Base-by-base conservation (phyloP, 2,113 vertebrate species). In the Acrocephalus arundinaceus region DNA sequence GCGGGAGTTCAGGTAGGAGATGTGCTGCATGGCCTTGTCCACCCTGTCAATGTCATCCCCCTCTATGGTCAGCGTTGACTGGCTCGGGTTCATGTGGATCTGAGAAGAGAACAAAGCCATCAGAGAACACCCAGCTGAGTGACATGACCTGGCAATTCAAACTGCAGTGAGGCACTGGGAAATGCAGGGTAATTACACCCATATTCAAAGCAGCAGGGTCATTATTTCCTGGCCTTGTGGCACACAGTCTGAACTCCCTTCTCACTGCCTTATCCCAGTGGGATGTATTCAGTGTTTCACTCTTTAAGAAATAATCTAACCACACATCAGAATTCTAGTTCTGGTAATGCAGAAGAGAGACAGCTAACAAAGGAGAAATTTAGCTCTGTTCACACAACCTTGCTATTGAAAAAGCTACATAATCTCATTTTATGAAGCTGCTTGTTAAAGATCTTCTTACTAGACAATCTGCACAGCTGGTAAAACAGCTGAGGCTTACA, bases 1-100 rank as follows among this genome's bases (percentile, higher is more conserved):
- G 8, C 99, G 98, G 1, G 99, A 99, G 96, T 99, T 99, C 90
- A 99, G 95, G 90, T 99, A 99, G 81, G 99, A 98, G 25, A 99
- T 82, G 76, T 98, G 99, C 95, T 99, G 99, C 99, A 99, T 98
- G 96, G 99, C 99, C 94, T 98, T 99, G 61, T 99, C 99, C 10
- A 99, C 98, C 31, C 98, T 98, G 46, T 98, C 98, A 0, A 99
- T 91, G 52, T 99, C 99, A 4, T 99, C 98, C 7, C 99, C 99
- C 78, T 99, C 99, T 54, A 99, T 67, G 9, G 97, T 99, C 97
- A 99, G 65, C 4, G 96, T 97, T 0, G 98, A 99, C 97, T 98
- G 99, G 94, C 98, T 99, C 12, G 99, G 99, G 96, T 98, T 99
- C 85, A 99, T 98, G 67, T 98, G 98, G 95, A 99, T 95, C 99